Evolutionary conservation across 2,888 invertebrate genomes (phyloP), one percentile per base, ranked within the genome.

Genomic region (Rhogogaster chlorosoma): DNA sequence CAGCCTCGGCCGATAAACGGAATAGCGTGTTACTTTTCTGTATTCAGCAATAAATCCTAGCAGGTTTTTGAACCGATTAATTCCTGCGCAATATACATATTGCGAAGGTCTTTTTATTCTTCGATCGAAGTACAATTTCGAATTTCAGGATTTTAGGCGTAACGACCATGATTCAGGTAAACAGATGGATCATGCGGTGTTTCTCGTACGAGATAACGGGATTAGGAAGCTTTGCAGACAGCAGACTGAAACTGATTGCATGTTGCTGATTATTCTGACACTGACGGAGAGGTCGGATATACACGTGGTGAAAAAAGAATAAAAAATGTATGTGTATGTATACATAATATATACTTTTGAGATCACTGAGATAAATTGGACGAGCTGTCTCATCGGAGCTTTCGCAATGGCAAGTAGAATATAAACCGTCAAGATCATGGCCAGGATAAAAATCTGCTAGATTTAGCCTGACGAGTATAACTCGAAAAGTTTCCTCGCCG

Each of bases 21-120:
- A 29, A 87, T 92, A 22, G 89, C 91, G 6, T 93, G 93, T 86
- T 93, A 93, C 86, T 90, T 93, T 88, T 92, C 91, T 4, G 91
- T 91, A 0, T 93, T 93, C 86, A 92, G 93, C 73, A 91, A 91
- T 84, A 90, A 91, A 70, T 84, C 86, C 2, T 87, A 67, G 49
- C 12, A 5, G 12, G 26, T 61, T 61, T 4, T 7, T 12, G 9
- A 12, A 61, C 26, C 22, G 61, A 45, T 4, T 45, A 45, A 15
- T 3, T 15, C 12, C 15, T 45, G 12, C 45, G 45, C 15, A 45
- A 45, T 15, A 15, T 1, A 12, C 0, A 45, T 4, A n/a, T n/a
- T n/a, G n/a, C 12, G 45, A n/a, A n/a, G 45, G 10, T 15, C 15
- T 45, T 45, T 42, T 45, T 42, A 0, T 12, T 15, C 45, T 45